Conservation (phyloP, 1,140 invertebrate species). For the Dryas iulia region DNA sequence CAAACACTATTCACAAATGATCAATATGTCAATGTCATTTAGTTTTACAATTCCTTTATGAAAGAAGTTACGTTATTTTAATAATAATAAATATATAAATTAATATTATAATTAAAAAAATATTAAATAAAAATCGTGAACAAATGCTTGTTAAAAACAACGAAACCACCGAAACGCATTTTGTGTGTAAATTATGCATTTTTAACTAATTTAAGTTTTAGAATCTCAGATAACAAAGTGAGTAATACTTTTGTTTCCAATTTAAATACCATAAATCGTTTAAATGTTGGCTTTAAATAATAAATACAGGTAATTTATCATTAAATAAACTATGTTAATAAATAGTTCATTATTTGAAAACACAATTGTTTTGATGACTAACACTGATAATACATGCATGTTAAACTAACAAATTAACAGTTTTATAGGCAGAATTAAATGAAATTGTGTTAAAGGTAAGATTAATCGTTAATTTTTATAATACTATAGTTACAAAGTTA, state of each 20-base stretch:
- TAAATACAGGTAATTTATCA: background rate
- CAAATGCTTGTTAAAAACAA: conserved; percentile 1
- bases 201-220: background rate
- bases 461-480: background rate
- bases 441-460: too few relatives aligned
- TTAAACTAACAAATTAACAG: too few relatives aligned
- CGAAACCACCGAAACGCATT: conserved; percentile 23
- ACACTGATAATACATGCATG: too few relatives aligned
- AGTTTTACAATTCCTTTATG: conserved; percentile 8
- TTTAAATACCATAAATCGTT: background rate
- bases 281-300: background rate
- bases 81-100: conserved; percentile 4
- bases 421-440: too few relatives aligned
- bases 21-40: conserved; percentile 22
- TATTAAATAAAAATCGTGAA: background rate
- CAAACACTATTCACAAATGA: background rate
- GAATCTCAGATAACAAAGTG: conserved; percentile 7
- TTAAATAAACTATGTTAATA: background rate
- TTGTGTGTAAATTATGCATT: conserved; percentile 9
- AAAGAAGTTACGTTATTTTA: background rate
- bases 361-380: background rate
- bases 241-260: conserved; percentile 4
- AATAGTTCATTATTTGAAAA: background rate
- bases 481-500: background rate
- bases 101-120: background rate